Evolutionary conservation across 2,888 invertebrate species (phyloP), one percentile per base, ranked within the genome.

Genomic region (Cryptus armator): DNA sequence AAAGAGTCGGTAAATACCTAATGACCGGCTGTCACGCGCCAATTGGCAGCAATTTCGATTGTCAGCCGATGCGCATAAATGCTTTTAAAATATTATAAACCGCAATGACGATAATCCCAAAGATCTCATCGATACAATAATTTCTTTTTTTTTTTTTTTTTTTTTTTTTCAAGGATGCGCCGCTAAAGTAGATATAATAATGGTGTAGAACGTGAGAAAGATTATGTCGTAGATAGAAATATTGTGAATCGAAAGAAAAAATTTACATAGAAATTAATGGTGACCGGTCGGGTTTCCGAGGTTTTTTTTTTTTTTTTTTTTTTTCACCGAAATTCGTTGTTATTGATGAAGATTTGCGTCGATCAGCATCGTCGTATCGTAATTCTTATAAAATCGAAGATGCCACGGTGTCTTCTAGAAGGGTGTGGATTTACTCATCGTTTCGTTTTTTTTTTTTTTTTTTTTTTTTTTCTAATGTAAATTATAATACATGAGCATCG

Each of bases 401-500:
- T 29, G 0, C 0, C 32, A 37, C 7, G 32, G 29, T 74, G 12
- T 5, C 19, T 62, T 51, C 44, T 32, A 16, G 68, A 43, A 71
- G 78, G 74, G 75, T 64, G 82, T 64, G 46, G 53, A 72, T 74
- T 68, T 78, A 70, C 46, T 56, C 62, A 64, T 64, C 53, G 71
- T 46, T 37, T 75, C 64, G 64, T 43, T 75, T 46, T 51, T 46
- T 59, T 59, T 59, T 59, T 29, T 43, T 75, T 46, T 51, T 46
- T 59, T 59, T 59, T 59, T 29, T 62, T 46, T 59, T 59, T 59
- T 59, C 5, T 70, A 59, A 75, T 70, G 83, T 75, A 85, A 85
- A 82, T 80, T 76, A 82, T 68, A 72, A 86, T 89, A 82, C 51
- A 44, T 71, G 74, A 75, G 78, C 59, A 32, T 32, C 70, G 76